phyloP scores from a whole-genome alignment of 2,888 invertebrate species.

The Osmoderma eremita region DNA sequence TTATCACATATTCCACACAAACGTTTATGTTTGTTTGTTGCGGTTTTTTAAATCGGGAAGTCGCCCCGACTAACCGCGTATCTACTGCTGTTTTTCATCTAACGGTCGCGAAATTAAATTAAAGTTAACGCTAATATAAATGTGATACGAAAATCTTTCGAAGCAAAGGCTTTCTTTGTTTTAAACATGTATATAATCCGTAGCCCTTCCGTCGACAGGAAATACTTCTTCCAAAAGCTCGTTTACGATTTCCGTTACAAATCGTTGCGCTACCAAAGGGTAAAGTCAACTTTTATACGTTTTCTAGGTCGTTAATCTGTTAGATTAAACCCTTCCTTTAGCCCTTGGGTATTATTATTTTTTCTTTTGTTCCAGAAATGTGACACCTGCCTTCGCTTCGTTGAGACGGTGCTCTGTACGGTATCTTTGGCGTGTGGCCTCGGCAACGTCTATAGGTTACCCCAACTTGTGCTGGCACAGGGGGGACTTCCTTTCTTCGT shows the following conservation, averaged over 20 bases:
- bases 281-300: background rate
- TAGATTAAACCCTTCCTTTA: background rate
- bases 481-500: constrained; percentile 70
- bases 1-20: constrained; percentile 13
- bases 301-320: background rate
- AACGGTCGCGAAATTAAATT: constrained; percentile 1
- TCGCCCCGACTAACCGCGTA: constrained; percentile 13
- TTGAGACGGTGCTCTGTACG: constrained; percentile 66
- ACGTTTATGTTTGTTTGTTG: background rate
- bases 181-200: background rate
- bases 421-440: constrained; percentile 68
- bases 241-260: constrained; percentile 14
- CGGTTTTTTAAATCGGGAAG: constrained; percentile 20
- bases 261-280: constrained; percentile 16
- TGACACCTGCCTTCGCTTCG: constrained; percentile 60
- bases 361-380: constrained; percentile 56
- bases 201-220: constrained; percentile 4
- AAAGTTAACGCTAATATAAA: background rate
- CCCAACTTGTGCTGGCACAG: constrained; percentile 68
- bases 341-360: background rate
- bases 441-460: constrained; percentile 70
- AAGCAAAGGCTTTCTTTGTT: too few species aligned
- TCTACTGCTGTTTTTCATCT: background rate
- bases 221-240: constrained; percentile 9
- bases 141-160: background rate